Evolutionary conservation across 2,797 vertebrate species (phyloP).

Genomic region (Cyprinella venusta): DNA sequence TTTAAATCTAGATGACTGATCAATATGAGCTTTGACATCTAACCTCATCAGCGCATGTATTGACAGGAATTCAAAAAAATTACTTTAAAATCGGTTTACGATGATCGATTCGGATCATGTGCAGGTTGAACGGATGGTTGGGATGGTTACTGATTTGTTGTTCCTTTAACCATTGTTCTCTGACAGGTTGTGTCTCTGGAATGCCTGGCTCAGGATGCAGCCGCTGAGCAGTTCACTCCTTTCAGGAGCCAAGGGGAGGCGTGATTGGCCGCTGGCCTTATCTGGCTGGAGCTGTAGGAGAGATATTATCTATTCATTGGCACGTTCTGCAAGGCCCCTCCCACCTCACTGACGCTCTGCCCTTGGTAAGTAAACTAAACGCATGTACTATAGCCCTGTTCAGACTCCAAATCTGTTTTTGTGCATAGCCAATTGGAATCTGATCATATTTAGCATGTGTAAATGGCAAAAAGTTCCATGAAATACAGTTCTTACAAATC

Average conservation of each 20-base stretch:
- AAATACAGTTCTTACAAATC: not conserved
- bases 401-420: not conserved
- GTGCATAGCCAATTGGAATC: not conserved
- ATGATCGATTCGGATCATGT: not conserved
- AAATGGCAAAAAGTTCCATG: not conserved
- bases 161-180: constrained; percentile 36
- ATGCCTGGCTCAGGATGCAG: constrained; percentile 77
- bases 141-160: not conserved
- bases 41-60: not conserved
- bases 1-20: not conserved
- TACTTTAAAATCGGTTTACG: not conserved
- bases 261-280: constrained; percentile 70
- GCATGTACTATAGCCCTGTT: not conserved
- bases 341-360: constrained; percentile 72
- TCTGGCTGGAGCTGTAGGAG: constrained; percentile 68
- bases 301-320: constrained; percentile 65
- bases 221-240: constrained; percentile 61
- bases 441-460: not conserved
- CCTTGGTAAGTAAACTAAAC: constrained; percentile 50
- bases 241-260: constrained; percentile 73
- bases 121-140: not conserved
- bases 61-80: not conserved
- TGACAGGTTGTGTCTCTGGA: constrained; percentile 61
- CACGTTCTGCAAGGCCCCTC: constrained; percentile 58
- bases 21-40: not conserved